Percentiles rank a stretch among this genome's conserved stretches.
These are phyloP conservation scores for Gasteruption jaculator DNA, from an alignment of 2,888 invertebrate genomes.

Conservation along the genomic window DNA sequence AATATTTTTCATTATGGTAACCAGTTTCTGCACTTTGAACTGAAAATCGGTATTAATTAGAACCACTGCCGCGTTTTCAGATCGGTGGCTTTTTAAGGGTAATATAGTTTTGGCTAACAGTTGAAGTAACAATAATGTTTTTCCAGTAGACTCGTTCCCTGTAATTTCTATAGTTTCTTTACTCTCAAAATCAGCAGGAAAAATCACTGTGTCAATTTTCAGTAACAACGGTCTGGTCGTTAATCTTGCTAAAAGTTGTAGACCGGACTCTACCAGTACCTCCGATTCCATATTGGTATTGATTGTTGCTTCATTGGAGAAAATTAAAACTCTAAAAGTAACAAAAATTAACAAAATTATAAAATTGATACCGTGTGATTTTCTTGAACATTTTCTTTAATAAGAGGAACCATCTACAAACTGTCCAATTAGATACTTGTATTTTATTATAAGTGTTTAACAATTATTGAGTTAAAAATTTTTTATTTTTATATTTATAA, in stretches of 20 bases:
- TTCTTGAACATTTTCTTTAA: no score
- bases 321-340: no score
- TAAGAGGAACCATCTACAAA: no score
- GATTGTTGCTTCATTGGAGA: no score
- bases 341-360: no score
- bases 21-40: conserved; percentile 48
- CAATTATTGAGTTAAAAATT: no score
- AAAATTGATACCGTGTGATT: no score
- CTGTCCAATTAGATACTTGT: no score
- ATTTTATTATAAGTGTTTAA: no score
- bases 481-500: no score
- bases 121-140: conserved; percentile 52
- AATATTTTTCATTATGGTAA: conserved; percentile 40
- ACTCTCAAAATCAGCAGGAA: conserved; percentile 46
- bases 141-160: conserved; percentile 52
- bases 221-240: conserved; percentile 49
- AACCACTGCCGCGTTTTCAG: conserved; percentile 49
- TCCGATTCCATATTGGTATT: conserved; percentile 18
- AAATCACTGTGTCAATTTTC: conserved; percentile 54
- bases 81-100: no score
- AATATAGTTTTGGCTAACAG: conserved; percentile 53
- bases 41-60: conserved; percentile 56
- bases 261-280: conserved; percentile 60
- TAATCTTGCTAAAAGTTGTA: conserved; percentile 58
- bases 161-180: conserved; percentile 54